A percentile compares a stretch with the other conserved stretches of the same genome.
Conservation (phyloP, 2,888 invertebrate species). For the Salticus scenicus region DNA sequence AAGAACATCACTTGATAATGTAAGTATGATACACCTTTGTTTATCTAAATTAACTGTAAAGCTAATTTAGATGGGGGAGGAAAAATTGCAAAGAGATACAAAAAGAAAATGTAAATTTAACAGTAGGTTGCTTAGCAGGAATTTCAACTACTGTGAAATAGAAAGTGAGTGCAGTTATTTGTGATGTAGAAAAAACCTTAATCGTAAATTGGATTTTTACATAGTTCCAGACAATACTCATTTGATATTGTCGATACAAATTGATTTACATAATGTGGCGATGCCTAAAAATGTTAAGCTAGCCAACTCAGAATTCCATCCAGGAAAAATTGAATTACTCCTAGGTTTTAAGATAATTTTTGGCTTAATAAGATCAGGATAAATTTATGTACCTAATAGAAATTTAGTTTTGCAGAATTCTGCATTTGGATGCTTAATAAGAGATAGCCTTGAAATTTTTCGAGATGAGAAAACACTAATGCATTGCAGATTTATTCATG, state of each 20-base stretch:
- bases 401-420: constrained; percentile 23
- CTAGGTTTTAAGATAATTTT: neutral
- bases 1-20: too few relatives aligned
- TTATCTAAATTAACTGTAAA: too few relatives aligned
- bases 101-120: too few relatives aligned
- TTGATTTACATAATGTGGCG: too few relatives aligned
- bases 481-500: neutral
- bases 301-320: neutral
- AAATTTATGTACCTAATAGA: constrained; percentile 12
- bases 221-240: neutral
- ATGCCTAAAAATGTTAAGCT: neutral
- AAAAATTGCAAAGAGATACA: neutral
- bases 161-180: neutral
- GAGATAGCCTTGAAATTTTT: neutral
- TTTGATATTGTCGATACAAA: neutral
- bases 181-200: neutral
- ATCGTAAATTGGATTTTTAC: neutral
- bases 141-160: too few relatives aligned
- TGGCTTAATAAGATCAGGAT: neutral
- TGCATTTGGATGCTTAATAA: neutral
- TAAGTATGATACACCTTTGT: too few relatives aligned
- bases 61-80: neutral
- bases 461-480: neutral
- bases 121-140: too few relatives aligned
- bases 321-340: neutral